These are phyloP conservation scores for Craterocephalus amniculus DNA, from an alignment of 2,797 vertebrate genomes.

Conservation along the genomic window DNA sequence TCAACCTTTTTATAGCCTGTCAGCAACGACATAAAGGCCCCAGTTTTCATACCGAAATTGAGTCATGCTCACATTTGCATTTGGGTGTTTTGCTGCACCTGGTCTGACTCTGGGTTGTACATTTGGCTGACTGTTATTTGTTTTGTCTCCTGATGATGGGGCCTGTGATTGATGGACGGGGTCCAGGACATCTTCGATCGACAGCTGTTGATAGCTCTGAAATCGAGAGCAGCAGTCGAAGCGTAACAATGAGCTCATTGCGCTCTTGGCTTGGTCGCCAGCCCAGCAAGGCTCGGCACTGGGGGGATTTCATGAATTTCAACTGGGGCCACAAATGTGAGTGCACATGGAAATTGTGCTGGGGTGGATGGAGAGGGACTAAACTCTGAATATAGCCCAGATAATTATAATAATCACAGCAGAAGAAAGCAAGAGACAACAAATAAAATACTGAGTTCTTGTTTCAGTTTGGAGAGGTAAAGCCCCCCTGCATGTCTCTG, in stretches of 20 bases:
- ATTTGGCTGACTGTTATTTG: slow-evolving; percentile 80
- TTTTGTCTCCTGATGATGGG: slow-evolving; percentile 83
- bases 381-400: slow-evolving; percentile 52
- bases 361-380: slow-evolving; percentile 59
- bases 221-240: slow-evolving; percentile 85
- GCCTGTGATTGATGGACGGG: slow-evolving; percentile 84
- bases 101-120: slow-evolving; percentile 72
- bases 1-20: slow-evolving; percentile 53
- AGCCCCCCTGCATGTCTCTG: background rate
- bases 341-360: slow-evolving; percentile 70
- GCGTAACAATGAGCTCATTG: slow-evolving; percentile 88
- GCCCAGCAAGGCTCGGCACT: slow-evolving; percentile 78
- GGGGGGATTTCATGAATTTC: slow-evolving; percentile 84
- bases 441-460: background rate
- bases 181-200: slow-evolving; percentile 88
- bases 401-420: slow-evolving; percentile 61
- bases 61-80: slow-evolving; percentile 47
- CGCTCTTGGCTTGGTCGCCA: slow-evolving; percentile 80
- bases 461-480: background rate
- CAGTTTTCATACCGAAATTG: slow-evolving; percentile 28
- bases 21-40: slow-evolving; percentile 14
- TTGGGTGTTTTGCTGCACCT: slow-evolving; percentile 58
- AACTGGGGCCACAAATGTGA: slow-evolving; percentile 80
- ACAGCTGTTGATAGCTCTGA: slow-evolving; percentile 89
- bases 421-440: slow-evolving; percentile 11